These are phyloP conservation scores for Dipodomys spectabilis DNA, from an alignment of 2,113 vertebrate genomes.

Conservation along the genomic window DNA sequence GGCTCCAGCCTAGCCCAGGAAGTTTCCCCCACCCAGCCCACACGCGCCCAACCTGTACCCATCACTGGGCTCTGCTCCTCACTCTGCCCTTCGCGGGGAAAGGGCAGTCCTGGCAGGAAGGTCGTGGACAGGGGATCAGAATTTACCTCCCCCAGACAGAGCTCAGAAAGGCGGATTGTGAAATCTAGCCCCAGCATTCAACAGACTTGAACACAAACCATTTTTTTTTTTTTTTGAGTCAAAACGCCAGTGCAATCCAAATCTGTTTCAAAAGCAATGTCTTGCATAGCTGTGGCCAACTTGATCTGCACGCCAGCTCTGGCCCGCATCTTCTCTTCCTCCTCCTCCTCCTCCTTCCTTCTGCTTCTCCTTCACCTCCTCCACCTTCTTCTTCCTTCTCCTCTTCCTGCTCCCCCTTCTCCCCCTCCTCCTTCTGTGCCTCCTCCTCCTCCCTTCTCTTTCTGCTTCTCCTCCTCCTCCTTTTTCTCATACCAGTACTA, in stretches of 20 bases:
- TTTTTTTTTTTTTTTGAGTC: conserved; percentile 41
- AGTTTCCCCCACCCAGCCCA: not conserved
- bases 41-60: not conserved
- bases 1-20: conserved; percentile 24
- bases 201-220: not conserved
- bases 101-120: not conserved
- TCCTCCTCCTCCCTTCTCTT: too few species aligned
- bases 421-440: not conserved
- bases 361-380: too few species aligned
- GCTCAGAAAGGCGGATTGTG: not conserved
- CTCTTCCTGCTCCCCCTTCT: too few species aligned
- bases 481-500: too few species aligned
- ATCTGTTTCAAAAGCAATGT: conserved; percentile 38
- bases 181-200: not conserved
- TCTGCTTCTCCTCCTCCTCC: too few species aligned
- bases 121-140: not conserved
- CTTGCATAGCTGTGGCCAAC: not conserved
- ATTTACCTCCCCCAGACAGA: not conserved
- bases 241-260: not conserved
- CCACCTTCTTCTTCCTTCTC: too few species aligned
- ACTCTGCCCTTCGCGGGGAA: not conserved
- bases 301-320: not conserved
- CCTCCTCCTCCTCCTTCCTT: not conserved
- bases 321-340: not conserved
- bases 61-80: not conserved